Evolutionary conservation across 2,797 vertebrate genomes (phyloP).

Genomic region (Sebastes itinus): DNA sequence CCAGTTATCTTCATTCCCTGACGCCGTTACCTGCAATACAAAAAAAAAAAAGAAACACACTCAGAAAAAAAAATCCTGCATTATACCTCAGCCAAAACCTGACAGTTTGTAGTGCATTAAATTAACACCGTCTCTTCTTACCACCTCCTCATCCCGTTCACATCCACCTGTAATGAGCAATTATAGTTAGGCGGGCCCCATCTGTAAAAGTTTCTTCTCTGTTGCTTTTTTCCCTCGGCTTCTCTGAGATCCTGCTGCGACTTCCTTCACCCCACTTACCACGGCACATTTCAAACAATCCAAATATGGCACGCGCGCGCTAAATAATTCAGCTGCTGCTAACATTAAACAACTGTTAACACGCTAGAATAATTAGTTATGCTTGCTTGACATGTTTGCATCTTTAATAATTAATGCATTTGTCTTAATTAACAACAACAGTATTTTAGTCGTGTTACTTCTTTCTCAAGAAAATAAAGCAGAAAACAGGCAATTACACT

Average conservation of each 20-base stretch:
- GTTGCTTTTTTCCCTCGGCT: conserved; percentile 42
- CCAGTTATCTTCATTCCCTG: conserved; percentile 75
- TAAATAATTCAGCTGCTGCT: conserved; percentile 99
- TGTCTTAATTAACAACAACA: conserved; percentile 99
- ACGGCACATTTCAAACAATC: conserved; percentile 89
- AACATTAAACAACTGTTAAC: conserved; percentile 99
- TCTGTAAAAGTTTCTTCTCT: conserved; percentile 51
- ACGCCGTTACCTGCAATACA: conserved; percentile 52
- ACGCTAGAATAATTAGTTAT: conserved; percentile 99
- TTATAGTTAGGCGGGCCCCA: conserved; percentile 55
- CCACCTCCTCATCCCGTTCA: conserved; percentile 44
- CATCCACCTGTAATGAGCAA: conserved; percentile 72
- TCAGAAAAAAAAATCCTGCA: conserved; percentile 29
- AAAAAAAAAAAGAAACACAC: conserved; percentile 23
- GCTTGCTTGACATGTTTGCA: conserved; percentile 99
- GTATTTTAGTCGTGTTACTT: conserved; percentile 92
- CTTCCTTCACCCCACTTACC: conserved; percentile 74
- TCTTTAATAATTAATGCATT: conserved; percentile 99
- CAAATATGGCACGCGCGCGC: conserved; percentile 90
- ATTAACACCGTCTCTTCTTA: conserved; percentile 56
- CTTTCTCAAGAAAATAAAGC: conserved; percentile 89
- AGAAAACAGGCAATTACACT: conserved; percentile 89
- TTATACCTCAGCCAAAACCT: conserved; percentile 47
- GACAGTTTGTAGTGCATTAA: conserved; percentile 60
- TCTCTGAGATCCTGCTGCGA: conserved; percentile 54